Evolutionary conservation across 2,113 vertebrate genomes (phyloP).

Genomic region (Bucco capensis): DNA sequence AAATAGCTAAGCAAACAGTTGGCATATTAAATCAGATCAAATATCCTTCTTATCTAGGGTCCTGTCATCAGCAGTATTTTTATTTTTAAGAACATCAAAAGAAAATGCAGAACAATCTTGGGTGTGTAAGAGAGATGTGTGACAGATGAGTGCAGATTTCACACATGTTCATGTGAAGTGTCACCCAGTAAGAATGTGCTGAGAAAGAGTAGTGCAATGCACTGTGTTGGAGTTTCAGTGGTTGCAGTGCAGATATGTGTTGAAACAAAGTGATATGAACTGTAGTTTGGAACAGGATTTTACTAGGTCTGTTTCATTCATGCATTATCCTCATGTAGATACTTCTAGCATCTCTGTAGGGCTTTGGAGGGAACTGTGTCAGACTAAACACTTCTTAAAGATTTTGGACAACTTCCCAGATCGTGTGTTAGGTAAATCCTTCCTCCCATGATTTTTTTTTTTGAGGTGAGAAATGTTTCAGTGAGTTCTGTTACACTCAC

Average conservation of each 20-base stretch:
- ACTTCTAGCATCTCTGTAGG: background rate
- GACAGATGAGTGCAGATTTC: slow-evolving; percentile 26
- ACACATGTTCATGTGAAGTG: background rate
- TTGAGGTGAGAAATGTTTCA: slow-evolving; percentile 35
- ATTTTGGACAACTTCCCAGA: slow-evolving; percentile 43
- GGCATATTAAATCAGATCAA: background rate
- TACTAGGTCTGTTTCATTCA: background rate
- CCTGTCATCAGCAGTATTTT: background rate
- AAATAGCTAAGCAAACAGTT: slow-evolving; percentile 17
- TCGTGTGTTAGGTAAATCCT: slow-evolving; percentile 18
- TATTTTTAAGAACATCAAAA: background rate
- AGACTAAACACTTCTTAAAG: slow-evolving; percentile 56
- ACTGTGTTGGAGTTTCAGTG: background rate
- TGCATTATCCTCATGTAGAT: background rate
- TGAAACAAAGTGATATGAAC: background rate
- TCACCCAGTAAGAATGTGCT: slow-evolving; percentile 35
- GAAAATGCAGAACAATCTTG: background rate
- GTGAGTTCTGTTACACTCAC: background rate
- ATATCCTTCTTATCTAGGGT: slow-evolving; percentile 2
- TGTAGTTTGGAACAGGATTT: background rate
- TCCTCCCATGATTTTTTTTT: background rate
- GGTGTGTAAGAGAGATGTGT: background rate
- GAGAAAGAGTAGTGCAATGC: background rate
- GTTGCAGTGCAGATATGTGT: background rate
- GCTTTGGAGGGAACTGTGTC: slow-evolving; percentile 28